A percentile compares a stretch with the other conserved stretches of the same genome.
Evolutionary conservation across 2,888 invertebrate species (phyloP).

Genomic region (Opisthograptis luteolata): DNA sequence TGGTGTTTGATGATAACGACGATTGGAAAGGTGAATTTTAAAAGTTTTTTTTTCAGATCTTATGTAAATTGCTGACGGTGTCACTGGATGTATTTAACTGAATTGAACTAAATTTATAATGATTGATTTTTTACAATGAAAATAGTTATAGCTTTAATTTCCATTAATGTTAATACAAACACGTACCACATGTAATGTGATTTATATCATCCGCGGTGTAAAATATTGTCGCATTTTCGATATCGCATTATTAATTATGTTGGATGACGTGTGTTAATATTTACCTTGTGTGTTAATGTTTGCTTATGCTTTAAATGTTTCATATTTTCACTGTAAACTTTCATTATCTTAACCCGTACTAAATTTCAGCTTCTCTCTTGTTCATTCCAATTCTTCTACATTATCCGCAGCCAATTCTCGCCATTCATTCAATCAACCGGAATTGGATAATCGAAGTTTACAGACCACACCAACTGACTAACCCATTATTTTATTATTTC

Average conservation of each 20-base stretch:
- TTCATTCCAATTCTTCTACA: neutral
- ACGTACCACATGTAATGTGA: too few species aligned
- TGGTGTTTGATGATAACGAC: conserved; percentile 94
- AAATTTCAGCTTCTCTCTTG: neutral
- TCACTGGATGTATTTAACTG: neutral
- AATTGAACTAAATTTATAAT: too few species aligned
- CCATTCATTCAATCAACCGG: conserved; percentile 1
- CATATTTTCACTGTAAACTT: conserved; percentile 22
- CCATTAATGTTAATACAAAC: too few species aligned
- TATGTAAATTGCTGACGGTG: conserved; percentile 10
- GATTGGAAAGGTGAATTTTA: conserved; percentile 87
- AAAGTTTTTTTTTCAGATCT: conserved; percentile 10
- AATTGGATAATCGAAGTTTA: conserved; percentile 37
- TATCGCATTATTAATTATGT: neutral
- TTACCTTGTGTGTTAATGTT: conserved; percentile 24
- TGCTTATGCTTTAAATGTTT: conserved; percentile 16
- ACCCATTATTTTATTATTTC: conserved; percentile 23
- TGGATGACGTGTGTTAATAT: conserved; percentile 9
- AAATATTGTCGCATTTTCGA: neutral
- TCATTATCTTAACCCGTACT: conserved; percentile 15
- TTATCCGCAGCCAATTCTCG: neutral
- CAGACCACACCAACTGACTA: conserved; percentile 17
- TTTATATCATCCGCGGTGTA: too few species aligned
- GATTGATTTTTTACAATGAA: too few species aligned
- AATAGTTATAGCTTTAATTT: too few species aligned